Evolutionary conservation across 2,888 invertebrate species (phyloP).

Genomic region (Epirrhoe alternata): DNA sequence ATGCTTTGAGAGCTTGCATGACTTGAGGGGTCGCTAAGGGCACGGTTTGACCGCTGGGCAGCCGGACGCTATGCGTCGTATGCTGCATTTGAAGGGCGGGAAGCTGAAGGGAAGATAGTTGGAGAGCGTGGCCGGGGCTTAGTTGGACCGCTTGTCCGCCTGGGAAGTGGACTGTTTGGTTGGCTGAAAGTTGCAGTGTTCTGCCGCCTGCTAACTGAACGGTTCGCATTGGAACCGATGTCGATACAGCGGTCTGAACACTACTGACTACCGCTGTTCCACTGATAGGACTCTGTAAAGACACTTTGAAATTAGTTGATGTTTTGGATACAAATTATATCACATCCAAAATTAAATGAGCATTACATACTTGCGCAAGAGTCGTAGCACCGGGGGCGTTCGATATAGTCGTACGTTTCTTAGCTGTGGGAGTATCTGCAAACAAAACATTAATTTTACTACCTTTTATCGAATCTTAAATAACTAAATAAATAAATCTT

Average conservation of each 20-base stretch:
- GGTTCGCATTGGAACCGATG: slow-evolving; percentile 62
- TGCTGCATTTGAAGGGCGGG: slow-evolving; percentile 62
- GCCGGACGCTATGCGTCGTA: slow-evolving; percentile 68
- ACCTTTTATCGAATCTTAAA: neutral
- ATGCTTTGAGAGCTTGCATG: slow-evolving; percentile 61
- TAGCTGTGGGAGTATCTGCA: slow-evolving; percentile 57
- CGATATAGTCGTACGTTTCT: slow-evolving; percentile 61
- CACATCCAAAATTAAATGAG: neutral
- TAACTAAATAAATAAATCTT: neutral
- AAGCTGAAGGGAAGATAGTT: slow-evolving; percentile 66
- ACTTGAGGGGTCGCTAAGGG: slow-evolving; percentile 70
- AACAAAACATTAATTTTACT: slow-evolving; percentile 4
- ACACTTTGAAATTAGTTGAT: neutral
- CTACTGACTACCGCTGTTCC: slow-evolving; percentile 65
- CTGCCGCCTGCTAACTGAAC: slow-evolving; percentile 73
- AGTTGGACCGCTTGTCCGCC: slow-evolving; percentile 62
- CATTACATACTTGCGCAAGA: slow-evolving; percentile 61
- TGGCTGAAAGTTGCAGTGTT: slow-evolving; percentile 69
- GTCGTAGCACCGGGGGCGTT: slow-evolving; percentile 61
- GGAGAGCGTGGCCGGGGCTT: slow-evolving; percentile 64
- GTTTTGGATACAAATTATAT: neutral
- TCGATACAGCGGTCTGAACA: slow-evolving; percentile 56
- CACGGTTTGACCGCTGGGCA: slow-evolving; percentile 76
- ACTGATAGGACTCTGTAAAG: slow-evolving; percentile 60
- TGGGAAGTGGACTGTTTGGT: slow-evolving; percentile 67